A percentile compares a stretch with the other conserved stretches of the same genome.
Evolutionary conservation across 2,113 vertebrate genomes (phyloP).

Genomic region (Herpetotheres cachinnans): DNA sequence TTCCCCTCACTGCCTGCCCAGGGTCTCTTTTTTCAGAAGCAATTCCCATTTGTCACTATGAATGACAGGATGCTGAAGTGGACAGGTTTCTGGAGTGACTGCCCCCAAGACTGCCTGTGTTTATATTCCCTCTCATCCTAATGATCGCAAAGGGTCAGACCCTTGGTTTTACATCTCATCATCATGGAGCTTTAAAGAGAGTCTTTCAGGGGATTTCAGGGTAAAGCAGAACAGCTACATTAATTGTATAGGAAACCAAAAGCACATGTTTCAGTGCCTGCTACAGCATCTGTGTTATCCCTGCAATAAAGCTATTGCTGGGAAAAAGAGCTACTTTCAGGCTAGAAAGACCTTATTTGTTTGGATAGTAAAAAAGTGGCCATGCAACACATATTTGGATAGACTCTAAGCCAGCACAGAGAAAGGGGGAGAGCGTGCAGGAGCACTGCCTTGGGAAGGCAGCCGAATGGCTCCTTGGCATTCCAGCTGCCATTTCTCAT

Average conservation of each 20-base stretch:
- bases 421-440: rapidly evolving
- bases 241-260: neutral
- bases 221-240: neutral
- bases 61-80: neutral
- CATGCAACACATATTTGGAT: rapidly evolving
- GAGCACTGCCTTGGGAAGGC: neutral
- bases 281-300: neutral
- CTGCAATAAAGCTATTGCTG: neutral
- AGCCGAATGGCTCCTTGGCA: neutral
- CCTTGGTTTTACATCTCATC: neutral
- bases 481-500: neutral
- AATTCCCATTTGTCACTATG: neutral
- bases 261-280: neutral
- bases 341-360: neutral
- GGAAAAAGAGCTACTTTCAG: neutral
- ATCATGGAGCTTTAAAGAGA: neutral
- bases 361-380: neutral
- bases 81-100: neutral
- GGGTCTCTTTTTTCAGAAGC: neutral
- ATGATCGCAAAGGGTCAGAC: neutral
- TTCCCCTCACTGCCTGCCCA: neutral
- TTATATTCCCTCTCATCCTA: neutral
- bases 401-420: neutral
- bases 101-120: neutral
- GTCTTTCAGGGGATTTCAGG: neutral